phyloP scores from a whole-genome alignment of 2,113 vertebrate species.

The Tragelaphus buxtoni region DNA sequence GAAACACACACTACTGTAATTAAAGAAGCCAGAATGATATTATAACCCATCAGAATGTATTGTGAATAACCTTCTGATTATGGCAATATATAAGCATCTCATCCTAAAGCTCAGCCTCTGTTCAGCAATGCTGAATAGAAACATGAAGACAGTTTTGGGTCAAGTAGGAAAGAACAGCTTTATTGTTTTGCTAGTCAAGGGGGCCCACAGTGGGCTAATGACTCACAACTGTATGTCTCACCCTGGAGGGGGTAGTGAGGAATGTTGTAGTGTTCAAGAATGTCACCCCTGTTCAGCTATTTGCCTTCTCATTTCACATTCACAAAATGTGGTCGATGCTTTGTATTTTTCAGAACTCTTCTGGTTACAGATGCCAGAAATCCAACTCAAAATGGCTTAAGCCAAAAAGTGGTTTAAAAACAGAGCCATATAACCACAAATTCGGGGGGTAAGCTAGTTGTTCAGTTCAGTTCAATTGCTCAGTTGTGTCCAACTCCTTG shows the following conservation, averaged over 20 bases:
- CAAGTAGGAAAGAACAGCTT: not conserved
- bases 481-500: too few species aligned
- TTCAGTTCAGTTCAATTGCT: too few species aligned
- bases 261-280: not conserved
- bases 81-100: not conserved
- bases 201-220: accelerated
- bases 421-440: not conserved
- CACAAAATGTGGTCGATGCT: not conserved
- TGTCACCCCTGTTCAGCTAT: not conserved
- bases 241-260: not conserved
- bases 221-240: not conserved
- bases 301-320: not conserved
- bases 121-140: not conserved
- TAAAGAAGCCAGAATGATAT: not conserved
- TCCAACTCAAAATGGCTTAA: not conserved
- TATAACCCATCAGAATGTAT: not conserved
- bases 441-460: not conserved
- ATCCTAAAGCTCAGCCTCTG: not conserved
- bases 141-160: not conserved
- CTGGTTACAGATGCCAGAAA: not conserved
- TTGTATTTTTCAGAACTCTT: not conserved
- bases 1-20: not conserved
- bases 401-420: not conserved
- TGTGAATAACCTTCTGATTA: not conserved
- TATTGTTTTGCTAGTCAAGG: not conserved